Base-by-base conservation (phyloP, 2,113 vertebrate species). In the Cebus imitator region DNA sequence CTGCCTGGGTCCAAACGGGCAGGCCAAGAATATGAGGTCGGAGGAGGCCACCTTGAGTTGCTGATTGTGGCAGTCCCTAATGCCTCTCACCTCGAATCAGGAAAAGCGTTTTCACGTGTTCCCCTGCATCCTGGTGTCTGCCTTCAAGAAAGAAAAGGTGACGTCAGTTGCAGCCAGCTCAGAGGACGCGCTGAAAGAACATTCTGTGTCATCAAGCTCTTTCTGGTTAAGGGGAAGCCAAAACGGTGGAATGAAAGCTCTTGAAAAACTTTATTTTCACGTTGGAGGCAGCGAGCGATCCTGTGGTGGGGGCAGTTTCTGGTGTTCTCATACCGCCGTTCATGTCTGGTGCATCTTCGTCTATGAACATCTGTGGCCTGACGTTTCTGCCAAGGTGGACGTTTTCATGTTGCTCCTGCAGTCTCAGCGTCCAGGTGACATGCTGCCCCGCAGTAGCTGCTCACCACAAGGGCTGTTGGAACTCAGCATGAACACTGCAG, bases 21-120 rank as follows among this genome's bases (percentile, higher is more conserved):
- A 96, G 82, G 30, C 87, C 97, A 99, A 98, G 93, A 98, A 98
- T 97, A 25, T 81, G 12, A 97, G 97, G 94, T 35, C 76, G 0
- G 97, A 92, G 80, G 94, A 76, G 7, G 18, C 84, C 0, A 43
- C 93, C 0, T 57, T 83, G 66, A 2, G 27, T 8, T 50, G 89
- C 50, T 61, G 64, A 20, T 52, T 30, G 61, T 43, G 32, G 90
- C 52, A 0, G 5, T 79, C 20, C 30, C 52, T 13, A 9, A 14
- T 0, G 58, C 23, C 55, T 66, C 95, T 35, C 64, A 30, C 61
- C 18, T 91, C 68, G 30, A 40, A 35, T 70, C 84, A 88, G 37
- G 30, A 10, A 9, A 55, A 55, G 70, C 23, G 3, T 0, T 18
- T 52, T 8, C 1, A 2, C 78, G 37, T 0, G 0, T 45, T 81